Conservation (phyloP, 1,140 invertebrate genomes). For the Paraescarpia echinospica region DNA sequence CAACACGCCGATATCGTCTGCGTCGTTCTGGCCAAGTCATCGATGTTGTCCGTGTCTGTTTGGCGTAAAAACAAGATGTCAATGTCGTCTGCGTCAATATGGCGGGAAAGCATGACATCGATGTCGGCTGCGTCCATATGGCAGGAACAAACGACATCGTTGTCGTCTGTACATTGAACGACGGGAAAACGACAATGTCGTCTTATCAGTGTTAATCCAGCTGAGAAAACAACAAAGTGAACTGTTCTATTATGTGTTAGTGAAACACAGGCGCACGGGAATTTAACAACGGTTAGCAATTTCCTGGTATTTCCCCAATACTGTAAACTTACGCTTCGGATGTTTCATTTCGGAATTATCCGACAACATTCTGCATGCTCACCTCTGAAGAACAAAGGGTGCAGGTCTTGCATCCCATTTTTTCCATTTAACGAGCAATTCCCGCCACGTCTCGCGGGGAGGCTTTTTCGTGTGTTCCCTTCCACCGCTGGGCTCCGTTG, state of each 20-base stretch:
- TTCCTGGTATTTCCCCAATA: too few species aligned
- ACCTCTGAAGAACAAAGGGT: background rate
- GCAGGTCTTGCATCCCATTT: background rate
- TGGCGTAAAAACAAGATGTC: background rate
- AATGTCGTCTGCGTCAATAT: background rate
- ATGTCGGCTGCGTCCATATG: background rate
- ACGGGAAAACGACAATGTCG: background rate
- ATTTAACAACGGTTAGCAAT: too few species aligned
- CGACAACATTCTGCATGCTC: background rate
- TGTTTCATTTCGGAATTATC: background rate
- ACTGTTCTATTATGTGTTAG: too few species aligned
- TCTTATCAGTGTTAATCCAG: too few species aligned
- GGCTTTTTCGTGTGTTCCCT: background rate
- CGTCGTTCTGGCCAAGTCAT: background rate
- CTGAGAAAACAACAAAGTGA: too few species aligned
- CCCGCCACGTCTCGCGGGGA: background rate
- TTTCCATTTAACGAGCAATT: background rate
- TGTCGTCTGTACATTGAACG: background rate
- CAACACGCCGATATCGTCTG: background rate
- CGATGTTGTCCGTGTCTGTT: background rate
- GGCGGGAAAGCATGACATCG: background rate
- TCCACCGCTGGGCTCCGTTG: background rate
- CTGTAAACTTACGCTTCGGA: too few species aligned
- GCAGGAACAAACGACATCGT: background rate
- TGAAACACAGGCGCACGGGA: too few species aligned